Evolutionary conservation across 2,113 vertebrate genomes (phyloP).

Genomic region (Cyanoderma ruficeps): DNA sequence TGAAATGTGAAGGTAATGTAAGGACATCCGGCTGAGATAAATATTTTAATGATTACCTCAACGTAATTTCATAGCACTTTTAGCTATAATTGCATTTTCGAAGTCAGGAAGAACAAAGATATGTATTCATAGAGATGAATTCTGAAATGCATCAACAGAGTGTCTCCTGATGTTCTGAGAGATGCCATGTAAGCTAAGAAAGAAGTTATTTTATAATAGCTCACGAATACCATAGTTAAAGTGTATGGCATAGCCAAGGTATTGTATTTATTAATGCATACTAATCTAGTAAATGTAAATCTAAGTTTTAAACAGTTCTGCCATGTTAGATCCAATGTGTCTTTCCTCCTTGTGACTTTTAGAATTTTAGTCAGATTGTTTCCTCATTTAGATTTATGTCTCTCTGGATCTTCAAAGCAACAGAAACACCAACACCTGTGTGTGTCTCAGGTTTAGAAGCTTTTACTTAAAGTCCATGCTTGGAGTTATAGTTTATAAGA

Average conservation of each 20-base stretch:
- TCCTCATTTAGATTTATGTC: not conserved
- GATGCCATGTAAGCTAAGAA: not conserved
- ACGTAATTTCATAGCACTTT: not conserved
- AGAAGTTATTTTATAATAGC: not conserved
- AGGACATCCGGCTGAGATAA: not conserved
- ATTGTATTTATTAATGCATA: not conserved
- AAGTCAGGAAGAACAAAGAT: not conserved
- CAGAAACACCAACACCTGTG: rapidly evolving
- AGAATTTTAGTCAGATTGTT: not conserved
- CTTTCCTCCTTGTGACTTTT: not conserved
- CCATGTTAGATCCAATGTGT: not conserved
- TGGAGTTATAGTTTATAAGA: not conserved
- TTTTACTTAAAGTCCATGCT: not conserved
- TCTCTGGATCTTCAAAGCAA: not conserved
- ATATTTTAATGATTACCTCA: not conserved
- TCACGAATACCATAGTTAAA: not conserved
- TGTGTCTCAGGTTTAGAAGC: not conserved
- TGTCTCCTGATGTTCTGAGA: not conserved
- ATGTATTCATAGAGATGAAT: not conserved
- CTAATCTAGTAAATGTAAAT: not conserved
- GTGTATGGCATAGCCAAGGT: not conserved
- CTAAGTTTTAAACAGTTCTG: not conserved
- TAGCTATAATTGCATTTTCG: not conserved
- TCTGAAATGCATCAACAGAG: not conserved
- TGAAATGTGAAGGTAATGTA: not conserved